Percentiles rank a stretch among this genome's conserved stretches.
These are phyloP conservation scores for Gibbula magus DNA, from an alignment of 2,888 invertebrate genomes.

Conservation along the genomic window DNA sequence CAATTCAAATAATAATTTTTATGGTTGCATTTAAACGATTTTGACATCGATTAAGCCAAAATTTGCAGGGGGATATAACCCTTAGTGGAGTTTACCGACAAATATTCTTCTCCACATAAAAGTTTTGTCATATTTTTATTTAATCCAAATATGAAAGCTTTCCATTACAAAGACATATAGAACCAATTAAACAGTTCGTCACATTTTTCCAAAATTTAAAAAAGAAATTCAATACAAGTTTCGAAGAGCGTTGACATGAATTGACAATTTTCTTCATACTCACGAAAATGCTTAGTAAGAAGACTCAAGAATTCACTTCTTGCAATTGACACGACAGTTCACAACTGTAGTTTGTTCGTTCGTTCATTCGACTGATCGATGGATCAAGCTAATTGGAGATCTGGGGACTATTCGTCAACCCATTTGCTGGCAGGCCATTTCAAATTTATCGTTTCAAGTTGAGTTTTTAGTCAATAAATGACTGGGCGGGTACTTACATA, in stretches of 20 bases:
- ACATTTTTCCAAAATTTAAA: too few species aligned
- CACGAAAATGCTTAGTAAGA: constrained; percentile 12
- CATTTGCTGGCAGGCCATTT: constrained; percentile 14
- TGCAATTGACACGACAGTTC: background rate
- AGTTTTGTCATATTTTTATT: background rate
- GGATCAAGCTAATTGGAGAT: background rate
- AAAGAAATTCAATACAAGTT: background rate
- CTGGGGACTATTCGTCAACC: constrained; percentile 11
- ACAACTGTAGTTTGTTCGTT: constrained; percentile 1
- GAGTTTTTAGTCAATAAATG: constrained; percentile 12
- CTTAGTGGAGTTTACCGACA: constrained; percentile 8
- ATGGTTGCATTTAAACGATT: background rate
- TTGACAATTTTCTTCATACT: background rate
- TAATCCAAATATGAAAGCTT: background rate
- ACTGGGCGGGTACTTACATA: constrained; percentile 37
- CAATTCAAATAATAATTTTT: too few species aligned
- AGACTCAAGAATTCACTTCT: background rate
- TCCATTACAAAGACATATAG: background rate
- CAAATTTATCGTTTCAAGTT: constrained; percentile 13
- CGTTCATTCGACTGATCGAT: background rate
- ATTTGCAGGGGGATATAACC: constrained; percentile 19
- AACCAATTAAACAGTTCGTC: too few species aligned
- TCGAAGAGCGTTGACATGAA: constrained; percentile 1
- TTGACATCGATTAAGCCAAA: constrained; percentile 2
- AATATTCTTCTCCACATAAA: background rate